Conservation (phyloP, 2,797 vertebrate species). For the Rhabdophis nuchalis region DNA sequence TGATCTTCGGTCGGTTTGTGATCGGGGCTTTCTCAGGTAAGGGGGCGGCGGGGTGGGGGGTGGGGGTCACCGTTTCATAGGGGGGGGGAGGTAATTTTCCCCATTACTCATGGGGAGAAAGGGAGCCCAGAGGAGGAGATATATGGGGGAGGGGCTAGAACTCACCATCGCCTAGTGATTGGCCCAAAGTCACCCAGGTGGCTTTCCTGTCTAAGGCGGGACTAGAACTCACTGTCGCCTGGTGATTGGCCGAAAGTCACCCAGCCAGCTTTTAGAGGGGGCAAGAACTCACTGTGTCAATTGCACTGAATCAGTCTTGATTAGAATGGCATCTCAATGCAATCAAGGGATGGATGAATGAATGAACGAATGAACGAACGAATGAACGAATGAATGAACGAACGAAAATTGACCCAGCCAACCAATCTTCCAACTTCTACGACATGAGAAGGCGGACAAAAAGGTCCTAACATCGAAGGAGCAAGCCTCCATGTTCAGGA, state of each 20-base stretch:
- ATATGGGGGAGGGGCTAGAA: not conserved
- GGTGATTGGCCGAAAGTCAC: too few relatives aligned
- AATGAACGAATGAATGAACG: not conserved
- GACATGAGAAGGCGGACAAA: not conserved
- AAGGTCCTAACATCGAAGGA: not conserved
- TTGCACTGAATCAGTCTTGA: not conserved
- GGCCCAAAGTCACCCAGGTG: too few relatives aligned
- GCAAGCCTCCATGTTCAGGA: not conserved
- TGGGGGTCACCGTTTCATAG: not conserved
- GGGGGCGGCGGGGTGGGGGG: not conserved
- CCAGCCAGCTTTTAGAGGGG: not conserved
- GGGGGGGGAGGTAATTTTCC: too few relatives aligned
- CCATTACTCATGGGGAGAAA: too few relatives aligned
- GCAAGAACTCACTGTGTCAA: not conserved
- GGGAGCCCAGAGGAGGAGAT: not conserved
- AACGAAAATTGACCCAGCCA: too few relatives aligned
- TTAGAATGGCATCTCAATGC: not conserved
- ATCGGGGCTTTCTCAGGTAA: constrained; percentile 86
- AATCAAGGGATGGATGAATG: not conserved
- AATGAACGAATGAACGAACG: fast-evolving
- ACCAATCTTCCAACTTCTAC: not conserved
- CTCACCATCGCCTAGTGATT: too few relatives aligned
- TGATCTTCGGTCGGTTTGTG: constrained; percentile 85
- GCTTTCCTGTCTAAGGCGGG: too few relatives aligned
- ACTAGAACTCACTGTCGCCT: too few relatives aligned